Base-by-base conservation (phyloP, 2,113 vertebrate species). In the Hippocampus abdominalis region DNA sequence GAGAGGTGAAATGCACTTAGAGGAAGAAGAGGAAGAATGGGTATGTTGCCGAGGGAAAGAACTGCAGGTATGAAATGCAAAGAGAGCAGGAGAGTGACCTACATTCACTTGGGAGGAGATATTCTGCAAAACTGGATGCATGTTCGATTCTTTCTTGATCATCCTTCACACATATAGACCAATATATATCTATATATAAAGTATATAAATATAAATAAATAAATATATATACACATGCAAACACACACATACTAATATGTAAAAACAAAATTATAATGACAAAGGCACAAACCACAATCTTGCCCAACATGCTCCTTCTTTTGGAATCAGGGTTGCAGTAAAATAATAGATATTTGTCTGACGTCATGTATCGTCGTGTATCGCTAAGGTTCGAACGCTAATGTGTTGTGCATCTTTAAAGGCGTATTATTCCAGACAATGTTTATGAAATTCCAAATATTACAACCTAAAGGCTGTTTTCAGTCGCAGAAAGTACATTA, bases 1-100 rank as follows among this genome's bases (percentile, higher is more conserved):
- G 8, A 18, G 42, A 66, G 13, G 44, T 57, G 64, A 69, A 69
- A 77, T 29, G 48, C 63, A 32, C 6, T 3, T 16, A 68, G 59
- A 27, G 32, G 36, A 44, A n/a, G 32, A 27, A 11, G 16, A 59
- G 36, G 25, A 69, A 20, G 39, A 39, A 68, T 32, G 60, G 40
- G n/a, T 46, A 21, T 65, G 42, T 72, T 66, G 68, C 57, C 32
- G 27, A 32, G 25, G 40, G 54, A 68, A 21, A 74, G 36, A n/a
- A 64, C 46, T 69, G 39, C 63, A 49, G 68, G 29, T 74, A 64
- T 72, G 60, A 74, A 60, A 62, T 77, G 46, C 48, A 75, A 76
- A 71, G 56, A 66, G 53, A 74, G 68, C 57, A 72, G 32, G 57
- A 86, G 75, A 79, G 75, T 86, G 84, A 86, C 86, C 89, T 89